A percentile compares a stretch with the other conserved stretches of the same genome.
phyloP scores from a whole-genome alignment of 2,888 invertebrate genomes.

The Diadromus collaris region DNA sequence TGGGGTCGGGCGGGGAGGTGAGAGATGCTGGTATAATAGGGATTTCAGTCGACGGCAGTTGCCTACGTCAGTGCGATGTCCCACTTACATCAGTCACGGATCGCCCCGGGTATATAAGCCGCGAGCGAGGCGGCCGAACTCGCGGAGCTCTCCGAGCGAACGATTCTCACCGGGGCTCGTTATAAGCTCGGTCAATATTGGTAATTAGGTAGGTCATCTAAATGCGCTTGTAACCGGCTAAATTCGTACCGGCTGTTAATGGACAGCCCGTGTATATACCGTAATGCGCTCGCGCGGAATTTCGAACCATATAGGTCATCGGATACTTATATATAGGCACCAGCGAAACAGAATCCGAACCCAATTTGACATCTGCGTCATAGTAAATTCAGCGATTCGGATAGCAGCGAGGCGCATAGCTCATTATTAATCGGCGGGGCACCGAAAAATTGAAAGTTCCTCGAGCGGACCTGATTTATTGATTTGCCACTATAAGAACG shows the following conservation, averaged over 20 bases:
- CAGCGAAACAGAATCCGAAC: constrained; percentile 6
- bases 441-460: background rate
- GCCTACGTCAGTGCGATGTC: constrained; percentile 74
- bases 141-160: constrained; percentile 21
- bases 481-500: background rate
- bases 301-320: constrained; percentile 50
- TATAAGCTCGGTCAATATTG: constrained; percentile 63
- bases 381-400: constrained; percentile 25
- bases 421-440: background rate
- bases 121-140: constrained; percentile 17
- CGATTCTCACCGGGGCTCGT: constrained; percentile 58
- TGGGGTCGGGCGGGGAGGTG: constrained; percentile 19
- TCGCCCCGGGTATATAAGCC: constrained; percentile 64
- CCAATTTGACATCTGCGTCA: constrained; percentile 9
- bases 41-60: constrained; percentile 52
- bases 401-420: background rate
- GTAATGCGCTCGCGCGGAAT: constrained; percentile 18
- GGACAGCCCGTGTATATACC: constrained; percentile 17
- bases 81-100: constrained; percentile 75
- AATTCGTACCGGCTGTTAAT: constrained; percentile 49
- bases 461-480: background rate
- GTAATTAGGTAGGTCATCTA: constrained; percentile 69
- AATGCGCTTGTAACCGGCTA: constrained; percentile 58
- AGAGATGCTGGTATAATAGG: constrained; percentile 60
- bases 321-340: constrained; percentile 14